Conservation (phyloP, 2,888 invertebrate genomes). For the Pyrochroa serraticornis region DNA sequence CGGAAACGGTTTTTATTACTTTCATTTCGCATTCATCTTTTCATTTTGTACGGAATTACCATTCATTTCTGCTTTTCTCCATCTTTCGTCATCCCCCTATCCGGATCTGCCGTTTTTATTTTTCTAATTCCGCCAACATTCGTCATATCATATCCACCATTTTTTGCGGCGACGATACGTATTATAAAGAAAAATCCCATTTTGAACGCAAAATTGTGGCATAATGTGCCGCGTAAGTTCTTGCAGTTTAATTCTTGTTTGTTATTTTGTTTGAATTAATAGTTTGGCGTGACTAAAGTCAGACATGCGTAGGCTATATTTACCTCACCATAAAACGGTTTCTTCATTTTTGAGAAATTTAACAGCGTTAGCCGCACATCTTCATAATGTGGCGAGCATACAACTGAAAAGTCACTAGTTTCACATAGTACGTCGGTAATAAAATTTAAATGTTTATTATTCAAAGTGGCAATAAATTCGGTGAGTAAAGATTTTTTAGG, state of each 20-base stretch:
- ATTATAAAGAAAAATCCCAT: no score
- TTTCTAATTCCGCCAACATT: no score
- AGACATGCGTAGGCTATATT: background rate
- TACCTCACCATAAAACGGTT: constrained; percentile 5
- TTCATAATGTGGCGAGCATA: constrained; percentile 9
- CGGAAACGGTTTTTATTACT: constrained; percentile 40
- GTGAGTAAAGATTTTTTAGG: constrained; percentile 24
- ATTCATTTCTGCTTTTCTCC: constrained; percentile 29
- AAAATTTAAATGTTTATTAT: constrained; percentile 32
- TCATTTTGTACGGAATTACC: constrained; percentile 37
- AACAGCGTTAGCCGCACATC: constrained; percentile 11
- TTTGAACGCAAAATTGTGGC: no score
- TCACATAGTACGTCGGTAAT: constrained; percentile 24
- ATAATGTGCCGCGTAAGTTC: no score
- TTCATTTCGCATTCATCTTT: constrained; percentile 43
- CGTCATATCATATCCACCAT: no score
- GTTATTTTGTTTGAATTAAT: no score
- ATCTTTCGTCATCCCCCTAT: no score
- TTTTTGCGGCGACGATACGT: no score
- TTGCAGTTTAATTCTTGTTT: no score
- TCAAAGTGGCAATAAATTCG: constrained; percentile 32
- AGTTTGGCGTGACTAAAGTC: no score
- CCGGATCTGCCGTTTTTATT: no score
- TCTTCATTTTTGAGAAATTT: constrained; percentile 9
- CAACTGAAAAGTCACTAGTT: constrained; percentile 13